Base-by-base conservation (phyloP, 92 coral and sea anemone species). In the Umimayanthus kanabou region DNA sequence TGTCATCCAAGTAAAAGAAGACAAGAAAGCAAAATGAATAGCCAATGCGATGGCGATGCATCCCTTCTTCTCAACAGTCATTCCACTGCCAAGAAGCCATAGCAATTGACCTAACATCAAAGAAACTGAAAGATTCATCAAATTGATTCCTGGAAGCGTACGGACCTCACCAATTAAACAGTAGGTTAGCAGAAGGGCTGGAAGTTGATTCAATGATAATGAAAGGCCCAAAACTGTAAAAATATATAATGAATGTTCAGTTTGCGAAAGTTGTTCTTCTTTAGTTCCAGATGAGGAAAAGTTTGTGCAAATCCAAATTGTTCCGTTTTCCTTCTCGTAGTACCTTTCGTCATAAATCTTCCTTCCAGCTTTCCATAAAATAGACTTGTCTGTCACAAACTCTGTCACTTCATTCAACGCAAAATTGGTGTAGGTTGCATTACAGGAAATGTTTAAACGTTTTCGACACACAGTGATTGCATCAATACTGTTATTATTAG, bases 81-180 rank as follows among this genome's bases (percentile, higher is more conserved):
- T 86, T 42, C 90, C 90, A 7, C 89, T 80, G 39, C 79, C 87
- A 42, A 92, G 80, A 33, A 92, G 88, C 92, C 91, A 92, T 29
- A 86, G 30, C 47, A 89, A 89, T 26, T 89, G 90, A 22, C 90
- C 33, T 4, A 92, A 82, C 6, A 86, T 28, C 7, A 92, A 86
- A 39, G 94, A 86, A 13, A 81, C 10, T 9, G 88, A 57, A 71
- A 89, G 30, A 25, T 88, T 86, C 88, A 92, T 89, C 9, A 89
- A 66, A 81, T 92, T 89, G 42, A 88, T 85, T 2, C 94, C 94
- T 8, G 92, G 94, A 47, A 92, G 39, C 2, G 94, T 92, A 50
- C 88, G 92, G 9, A 92, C 89, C 39, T 92, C 94, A n/a, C 69
- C 86, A 61, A 92, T 85, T 3, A 43, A 67, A 40, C 86, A 81